Base-by-base conservation (phyloP, 2,113 vertebrate species). In the Hypanus sabinus region DNA sequence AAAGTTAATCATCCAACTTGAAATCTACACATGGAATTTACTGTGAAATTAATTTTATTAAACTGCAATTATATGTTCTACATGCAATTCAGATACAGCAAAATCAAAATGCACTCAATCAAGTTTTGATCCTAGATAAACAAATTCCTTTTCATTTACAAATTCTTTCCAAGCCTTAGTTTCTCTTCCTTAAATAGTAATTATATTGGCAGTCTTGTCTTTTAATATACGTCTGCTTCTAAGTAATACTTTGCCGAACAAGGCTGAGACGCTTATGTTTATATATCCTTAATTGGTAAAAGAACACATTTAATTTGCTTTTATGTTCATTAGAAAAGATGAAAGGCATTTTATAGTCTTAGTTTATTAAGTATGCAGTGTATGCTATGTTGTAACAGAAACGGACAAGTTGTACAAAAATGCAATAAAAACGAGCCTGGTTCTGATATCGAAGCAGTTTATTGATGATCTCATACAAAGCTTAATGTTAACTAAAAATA, bases 401-500 rank as follows among this genome's bases (percentile, higher is more conserved):
- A 65, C 16, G 14, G 87, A 90, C 24, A 90, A 36, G 33, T 92
- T 92, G 20, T 71, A 70, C 33, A 68, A 71, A 87, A 73, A 73
- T 46, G 68, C 70, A 55, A 93, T 93, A 73, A 93, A 92, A 83
- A 73, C 24, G 7, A 70, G 36, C 55, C 70, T 93, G 91, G 36
- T 93, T 93, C 36, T 46, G 91, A 93, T 93, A 93, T 75, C 38
- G 71, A 93, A 38, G 22, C 68, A 73, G 91, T 75, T 75, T 93
- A 93, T 93, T 73, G 38, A 30, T 93, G 91, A 93, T 73, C 91
- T 93, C 91, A 93, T 93, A 46, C 90, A 73, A 97, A 96, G 95
- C 95, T 95, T 95, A 94, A 94, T 95, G 95, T 95, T 95, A 95
- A 87, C 97, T 97, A 97, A 97, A 97, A 97, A 97, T 97, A 97